Conservation (phyloP, 2,113 vertebrate genomes). For the Isichthys henryi region DNA sequence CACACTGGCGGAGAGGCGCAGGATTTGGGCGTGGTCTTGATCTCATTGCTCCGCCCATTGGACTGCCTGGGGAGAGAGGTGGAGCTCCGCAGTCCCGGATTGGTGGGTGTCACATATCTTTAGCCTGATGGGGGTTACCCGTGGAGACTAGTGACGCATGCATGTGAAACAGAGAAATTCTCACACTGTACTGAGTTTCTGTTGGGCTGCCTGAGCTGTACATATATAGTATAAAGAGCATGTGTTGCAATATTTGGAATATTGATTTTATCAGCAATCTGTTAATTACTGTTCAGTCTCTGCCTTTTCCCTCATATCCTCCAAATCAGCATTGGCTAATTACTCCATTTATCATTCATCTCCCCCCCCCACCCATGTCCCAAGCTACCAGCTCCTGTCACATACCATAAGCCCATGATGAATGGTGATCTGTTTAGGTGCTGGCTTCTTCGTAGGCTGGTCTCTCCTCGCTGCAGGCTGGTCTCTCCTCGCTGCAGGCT, state of each 20-base stretch:
- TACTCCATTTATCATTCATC: neutral
- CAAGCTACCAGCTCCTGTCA: neutral
- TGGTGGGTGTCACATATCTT: neutral
- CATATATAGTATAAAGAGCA: neutral
- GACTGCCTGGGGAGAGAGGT: neutral
- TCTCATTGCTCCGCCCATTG: neutral
- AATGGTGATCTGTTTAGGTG: neutral
- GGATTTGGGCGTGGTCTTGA: neutral
- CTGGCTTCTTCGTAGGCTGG: neutral
- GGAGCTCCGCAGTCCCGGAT: neutral
- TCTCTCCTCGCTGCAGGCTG: neutral
- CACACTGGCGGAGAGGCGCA: neutral
- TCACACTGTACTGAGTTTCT: neutral
- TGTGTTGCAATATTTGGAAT: neutral
- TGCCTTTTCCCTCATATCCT: neutral
- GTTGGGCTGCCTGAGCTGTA: neutral
- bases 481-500: neutral
- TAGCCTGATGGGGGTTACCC: neutral
- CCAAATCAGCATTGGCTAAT: neutral
- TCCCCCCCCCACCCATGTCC: neutral
- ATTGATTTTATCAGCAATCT: neutral
- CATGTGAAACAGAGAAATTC: neutral
- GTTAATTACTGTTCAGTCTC: neutral
- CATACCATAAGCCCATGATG: neutral
- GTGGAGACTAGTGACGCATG: neutral